phyloP scores from a whole-genome alignment of 2,888 invertebrate species.

The Monopis laevigella region DNA sequence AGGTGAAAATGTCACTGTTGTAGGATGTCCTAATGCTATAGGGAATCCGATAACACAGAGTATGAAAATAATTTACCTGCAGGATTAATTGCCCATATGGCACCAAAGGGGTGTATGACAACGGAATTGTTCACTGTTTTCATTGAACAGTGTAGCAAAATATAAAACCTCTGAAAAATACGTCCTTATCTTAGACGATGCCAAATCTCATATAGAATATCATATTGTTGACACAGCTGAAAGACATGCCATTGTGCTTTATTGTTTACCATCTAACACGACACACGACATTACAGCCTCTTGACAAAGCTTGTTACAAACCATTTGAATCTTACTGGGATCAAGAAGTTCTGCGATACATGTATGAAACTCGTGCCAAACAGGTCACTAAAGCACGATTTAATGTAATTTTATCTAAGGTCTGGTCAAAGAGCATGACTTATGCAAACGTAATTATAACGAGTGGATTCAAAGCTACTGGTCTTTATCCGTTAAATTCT shows the following conservation, averaged over 20 bases:
- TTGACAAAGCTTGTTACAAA: no score
- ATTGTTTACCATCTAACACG: no score
- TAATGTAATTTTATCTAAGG: slow-evolving; percentile 10
- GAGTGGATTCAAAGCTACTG: no score
- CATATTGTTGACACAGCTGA: slow-evolving; percentile 15
- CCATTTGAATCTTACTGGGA: slow-evolving; percentile 16
- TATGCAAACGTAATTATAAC: no score
- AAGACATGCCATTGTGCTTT: no score
- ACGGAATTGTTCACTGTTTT: no score
- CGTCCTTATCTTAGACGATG: slow-evolving; percentile 14
- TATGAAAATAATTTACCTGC: slow-evolving; percentile 17
- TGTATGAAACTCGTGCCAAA: no score
- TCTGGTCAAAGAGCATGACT: no score
- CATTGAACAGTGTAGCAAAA: slow-evolving; percentile 15
- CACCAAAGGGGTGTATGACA: slow-evolving; percentile 19
- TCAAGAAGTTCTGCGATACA: no score
- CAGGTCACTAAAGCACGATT: neutral
- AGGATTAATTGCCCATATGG: slow-evolving; percentile 18
- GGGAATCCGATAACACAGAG: slow-evolving; percentile 16
- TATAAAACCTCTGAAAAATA: slow-evolving; percentile 17
- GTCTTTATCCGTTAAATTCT: slow-evolving; percentile 18
- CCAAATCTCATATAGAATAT: slow-evolving; percentile 16
- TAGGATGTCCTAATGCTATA: no score
- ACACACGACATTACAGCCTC: no score
- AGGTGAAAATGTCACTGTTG: slow-evolving; percentile 14